Evolutionary conservation across 2,888 invertebrate species (phyloP).

Genomic region (Neocrepidodera transversa): DNA sequence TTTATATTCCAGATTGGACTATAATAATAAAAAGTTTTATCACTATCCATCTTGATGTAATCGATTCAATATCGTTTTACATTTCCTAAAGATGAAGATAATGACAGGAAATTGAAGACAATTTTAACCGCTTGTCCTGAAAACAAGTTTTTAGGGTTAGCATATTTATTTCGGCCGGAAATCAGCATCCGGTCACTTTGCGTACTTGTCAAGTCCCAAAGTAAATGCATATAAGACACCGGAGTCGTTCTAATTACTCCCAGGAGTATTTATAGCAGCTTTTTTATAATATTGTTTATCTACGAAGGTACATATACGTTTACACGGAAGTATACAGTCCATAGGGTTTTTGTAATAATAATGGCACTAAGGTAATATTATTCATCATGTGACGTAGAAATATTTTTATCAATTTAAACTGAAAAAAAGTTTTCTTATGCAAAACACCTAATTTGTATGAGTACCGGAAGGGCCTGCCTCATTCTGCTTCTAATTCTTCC

Average conservation of each 20-base stretch:
- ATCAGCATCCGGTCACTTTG: constrained; percentile 42
- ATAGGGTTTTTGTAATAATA: too few species aligned
- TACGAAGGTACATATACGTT: too few species aligned
- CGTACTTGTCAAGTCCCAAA: constrained; percentile 16
- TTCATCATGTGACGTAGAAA: too few species aligned
- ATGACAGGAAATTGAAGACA: constrained; percentile 25
- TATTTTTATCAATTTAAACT: too few species aligned
- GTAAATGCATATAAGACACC: neutral
- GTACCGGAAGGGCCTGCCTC: too few species aligned
- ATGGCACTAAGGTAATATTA: too few species aligned
- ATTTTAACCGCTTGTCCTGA: constrained; percentile 24
- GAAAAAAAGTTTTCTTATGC: too few species aligned
- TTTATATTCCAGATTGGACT: too few species aligned
- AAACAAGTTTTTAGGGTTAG: constrained; percentile 33
- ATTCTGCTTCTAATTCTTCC: too few species aligned
- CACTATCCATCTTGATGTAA: neutral
- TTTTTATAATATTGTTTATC: neutral
- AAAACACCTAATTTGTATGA: too few species aligned
- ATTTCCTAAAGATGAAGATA: constrained; percentile 26
- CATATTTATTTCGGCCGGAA: constrained; percentile 36
- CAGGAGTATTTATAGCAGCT: neutral
- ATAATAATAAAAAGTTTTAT: too few species aligned
- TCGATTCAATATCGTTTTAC: neutral
- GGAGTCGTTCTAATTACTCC: neutral
- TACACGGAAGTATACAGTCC: too few species aligned